Base-by-base conservation (phyloP, 2,888 invertebrate species). In the Drosophila anceps region DNA sequence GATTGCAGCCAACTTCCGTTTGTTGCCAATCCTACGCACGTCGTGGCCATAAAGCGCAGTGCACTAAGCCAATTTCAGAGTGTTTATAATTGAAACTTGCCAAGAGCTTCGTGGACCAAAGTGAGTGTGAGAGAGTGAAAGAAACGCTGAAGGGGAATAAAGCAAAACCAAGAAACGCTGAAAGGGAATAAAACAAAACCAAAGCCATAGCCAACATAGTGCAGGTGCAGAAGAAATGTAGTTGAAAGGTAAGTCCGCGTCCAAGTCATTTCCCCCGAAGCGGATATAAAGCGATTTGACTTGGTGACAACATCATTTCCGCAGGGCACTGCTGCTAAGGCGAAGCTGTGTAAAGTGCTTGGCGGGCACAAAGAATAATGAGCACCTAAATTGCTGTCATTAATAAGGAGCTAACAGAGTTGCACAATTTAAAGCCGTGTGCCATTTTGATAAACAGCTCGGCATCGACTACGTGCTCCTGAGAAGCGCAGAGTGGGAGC, bases 261-360 rank as follows among this genome's bases (percentile, higher is more conserved):
- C 64, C 64, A 46, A 80, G 62, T 61, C 60, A 72, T 72, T 73
- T 88, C 59, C 61, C 61, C 39, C 35, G 8, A 37, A 82, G 50
- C 76, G 88, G 82, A 82, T 79, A 73, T 69, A 73, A 82, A 82
- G 73, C 76, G 69, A 76, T 79, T 82, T 88, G 72, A 82, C 85
- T 76, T 76, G 76, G 82, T 82, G 82, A 85, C 83, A 88, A 73
- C 76, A 73, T 79, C 66, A 85, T 88, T 88, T 88, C 76, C 88
- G 51, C 24, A 27, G 73, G 55, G 57, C 31, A 39, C 61, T 35
- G 10, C 24, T 39, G 59, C 8, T 37, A n/a, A 39, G 43, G 46
- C 39, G 62, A 20, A 29, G 50, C 63, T 54, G 46, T 60, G 67
- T 29, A 33, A 76, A 70, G 41, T 50, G 48, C 29, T 43, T 10